Conservation (phyloP, 2,888 invertebrate species). For the Agrochola lota region DNA sequence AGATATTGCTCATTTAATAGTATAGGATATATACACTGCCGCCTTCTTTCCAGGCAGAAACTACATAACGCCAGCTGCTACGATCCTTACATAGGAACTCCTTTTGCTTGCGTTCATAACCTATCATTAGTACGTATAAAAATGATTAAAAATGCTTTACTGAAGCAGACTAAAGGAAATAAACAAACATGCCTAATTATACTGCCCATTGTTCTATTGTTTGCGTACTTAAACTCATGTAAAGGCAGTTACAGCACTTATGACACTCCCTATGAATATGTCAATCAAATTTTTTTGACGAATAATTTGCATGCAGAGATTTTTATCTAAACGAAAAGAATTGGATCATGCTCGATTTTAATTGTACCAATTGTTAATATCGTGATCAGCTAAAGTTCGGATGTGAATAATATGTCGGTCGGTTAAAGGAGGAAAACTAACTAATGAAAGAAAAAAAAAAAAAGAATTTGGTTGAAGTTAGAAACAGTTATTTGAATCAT, state of each 20-base stretch:
- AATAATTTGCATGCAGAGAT: constrained; percentile 67
- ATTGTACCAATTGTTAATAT: constrained; percentile 38
- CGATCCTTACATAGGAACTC: no score
- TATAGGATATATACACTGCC: no score
- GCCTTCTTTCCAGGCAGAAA: no score
- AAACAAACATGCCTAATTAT: constrained; percentile 70
- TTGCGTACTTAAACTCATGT: constrained; percentile 59
- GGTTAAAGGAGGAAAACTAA: not conserved
- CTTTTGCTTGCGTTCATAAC: no score
- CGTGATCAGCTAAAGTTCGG: constrained; percentile 4
- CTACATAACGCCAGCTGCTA: no score
- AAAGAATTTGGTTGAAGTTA: not conserved
- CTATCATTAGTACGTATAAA: no score
- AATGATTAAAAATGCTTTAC: constrained; percentile 38
- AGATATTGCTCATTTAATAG: no score
- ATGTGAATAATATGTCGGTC: not conserved
- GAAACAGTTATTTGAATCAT: no score
- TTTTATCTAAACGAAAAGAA: constrained; percentile 60
- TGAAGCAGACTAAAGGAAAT: constrained; percentile 75
- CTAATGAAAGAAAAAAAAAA: no score
- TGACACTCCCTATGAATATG: constrained; percentile 68
- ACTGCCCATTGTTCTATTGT: constrained; percentile 77
- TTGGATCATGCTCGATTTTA: constrained; percentile 37
- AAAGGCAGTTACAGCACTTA: constrained; percentile 20
- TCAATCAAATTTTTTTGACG: constrained; percentile 72